Percentiles rank a stretch among this genome's conserved stretches.
These are phyloP conservation scores for Diplazon laetatorius DNA, from an alignment of 2,888 invertebrate genomes.

Conservation along the genomic window DNA sequence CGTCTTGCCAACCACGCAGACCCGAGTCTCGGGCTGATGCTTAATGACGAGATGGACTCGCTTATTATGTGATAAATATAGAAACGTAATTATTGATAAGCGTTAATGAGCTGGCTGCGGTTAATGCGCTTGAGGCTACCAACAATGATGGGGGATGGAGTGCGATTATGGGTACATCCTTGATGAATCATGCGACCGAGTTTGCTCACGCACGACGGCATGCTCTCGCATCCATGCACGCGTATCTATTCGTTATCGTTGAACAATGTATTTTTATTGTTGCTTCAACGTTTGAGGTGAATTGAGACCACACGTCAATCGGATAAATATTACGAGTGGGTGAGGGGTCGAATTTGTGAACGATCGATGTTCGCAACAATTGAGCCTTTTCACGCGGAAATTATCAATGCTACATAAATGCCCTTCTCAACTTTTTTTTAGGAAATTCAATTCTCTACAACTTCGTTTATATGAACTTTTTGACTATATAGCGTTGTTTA, in stretches of 20 bases:
- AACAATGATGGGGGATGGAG: slow-evolving; percentile 20
- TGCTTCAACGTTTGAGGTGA: slow-evolving; percentile 55
- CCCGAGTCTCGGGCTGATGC: slow-evolving; percentile 68
- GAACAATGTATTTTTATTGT: slow-evolving; percentile 63
- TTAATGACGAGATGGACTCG: slow-evolving; percentile 78
- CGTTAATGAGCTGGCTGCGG: slow-evolving; percentile 77
- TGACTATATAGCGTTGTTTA: too few relatives aligned
- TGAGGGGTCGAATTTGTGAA: too few relatives aligned
- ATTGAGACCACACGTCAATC: slow-evolving; percentile 35
- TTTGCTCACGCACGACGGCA: slow-evolving; percentile 78
- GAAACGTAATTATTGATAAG: slow-evolving; percentile 81
- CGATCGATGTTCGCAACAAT: too few relatives aligned
- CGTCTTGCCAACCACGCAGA: slow-evolving; percentile 49
- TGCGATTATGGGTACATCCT: slow-evolving; percentile 73
- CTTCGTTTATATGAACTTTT: too few relatives aligned
- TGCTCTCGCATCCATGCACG: slow-evolving; percentile 66
- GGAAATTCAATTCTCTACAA: too few relatives aligned
- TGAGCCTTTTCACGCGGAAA: too few relatives aligned
- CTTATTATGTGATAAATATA: slow-evolving; percentile 80
- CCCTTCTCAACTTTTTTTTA: too few relatives aligned
- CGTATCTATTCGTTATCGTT: slow-evolving; percentile 66
- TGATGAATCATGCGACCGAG: slow-evolving; percentile 74
- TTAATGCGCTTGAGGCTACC: slow-evolving; percentile 61
- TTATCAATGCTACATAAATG: too few relatives aligned
- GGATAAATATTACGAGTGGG: background rate